Base-by-base conservation (phyloP, 2,113 vertebrate genomes). In the Lampris incognitus region DNA sequence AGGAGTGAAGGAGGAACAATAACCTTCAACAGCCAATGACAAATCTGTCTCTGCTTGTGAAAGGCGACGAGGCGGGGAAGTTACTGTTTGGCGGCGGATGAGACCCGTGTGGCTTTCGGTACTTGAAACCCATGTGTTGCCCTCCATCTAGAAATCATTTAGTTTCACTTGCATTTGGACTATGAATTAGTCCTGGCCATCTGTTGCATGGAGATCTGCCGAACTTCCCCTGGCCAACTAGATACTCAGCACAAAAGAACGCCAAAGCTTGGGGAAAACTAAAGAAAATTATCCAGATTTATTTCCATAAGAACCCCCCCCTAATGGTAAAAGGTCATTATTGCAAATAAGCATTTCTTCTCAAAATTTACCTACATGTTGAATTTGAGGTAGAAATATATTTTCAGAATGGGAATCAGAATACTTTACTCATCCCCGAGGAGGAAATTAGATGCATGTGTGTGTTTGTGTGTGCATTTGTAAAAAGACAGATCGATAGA, bases 11-110 rank as follows among this genome's bases (percentile, higher is more conserved):
- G 61, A 57, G 51, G 87, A 86, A 87, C 80, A 87, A 83, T 85
- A 87, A 89, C 82, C 82, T 90, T 88, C 62, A 83, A 81, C 69
- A 87, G 74, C 72, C 80, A 87, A 84, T 88, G 81, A 88, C 76
- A 83, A 87, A 84, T 77, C 66, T 52, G 68, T 79, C 74, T 78
- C 13, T 69, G 74, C 52, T 44, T 57, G 37, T 57, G 54, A 38
- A 41, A 66, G 74, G 62, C 60, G 66, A 66, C 72, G 50, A 54
- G 66, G 3, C 48, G 0, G 1, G 39, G 38, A 49, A 66, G 61
- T 55, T 66, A 66, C 44, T 58, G 69, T 62, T 57, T 74, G 66
- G 13, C 42, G 6, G 3, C 46, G 49, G 44, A 41, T 71, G 0
- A 62, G 50, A 76, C 49, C 60, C 40, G n/a, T 10, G 54, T 52